Evolutionary conservation across 1,140 invertebrate species (phyloP).

Genomic region (Aphelenchoides fujianensis): DNA sequence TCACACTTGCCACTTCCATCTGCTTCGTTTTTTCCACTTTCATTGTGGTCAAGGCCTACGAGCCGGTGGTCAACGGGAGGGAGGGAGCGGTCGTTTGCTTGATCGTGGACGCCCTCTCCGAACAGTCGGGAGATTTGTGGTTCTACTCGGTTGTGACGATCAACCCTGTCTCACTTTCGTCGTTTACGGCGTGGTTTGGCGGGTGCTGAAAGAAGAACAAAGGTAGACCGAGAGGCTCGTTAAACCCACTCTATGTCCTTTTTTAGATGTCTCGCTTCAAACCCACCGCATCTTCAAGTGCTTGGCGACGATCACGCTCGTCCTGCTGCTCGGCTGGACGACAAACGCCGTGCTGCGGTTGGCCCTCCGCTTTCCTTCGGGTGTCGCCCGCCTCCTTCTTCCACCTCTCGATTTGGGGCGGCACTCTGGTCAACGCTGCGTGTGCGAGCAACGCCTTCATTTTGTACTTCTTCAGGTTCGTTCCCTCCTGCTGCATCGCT

Average conservation of each 20-base stretch:
- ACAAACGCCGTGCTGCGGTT: neutral
- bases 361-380: neutral
- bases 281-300: neutral
- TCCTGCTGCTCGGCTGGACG: neutral
- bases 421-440: neutral
- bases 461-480: neutral
- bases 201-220: neutral
- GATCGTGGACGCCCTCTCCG: neutral
- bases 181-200: neutral
- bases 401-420: neutral
- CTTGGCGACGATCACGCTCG: neutral
- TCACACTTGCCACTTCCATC: neutral
- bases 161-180: neutral
- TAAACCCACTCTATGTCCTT: neutral
- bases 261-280: neutral
- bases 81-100: neutral
- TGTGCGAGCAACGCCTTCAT: neutral
- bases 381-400: neutral
- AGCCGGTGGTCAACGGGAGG: neutral
- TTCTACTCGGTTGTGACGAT: neutral
- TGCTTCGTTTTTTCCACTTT: neutral
- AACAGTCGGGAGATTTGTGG: neutral
- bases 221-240: neutral
- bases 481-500: neutral
- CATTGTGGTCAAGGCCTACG: neutral